Conservation (phyloP, 2,888 invertebrate genomes). For the Tenthredo scrophulariae region DNA sequence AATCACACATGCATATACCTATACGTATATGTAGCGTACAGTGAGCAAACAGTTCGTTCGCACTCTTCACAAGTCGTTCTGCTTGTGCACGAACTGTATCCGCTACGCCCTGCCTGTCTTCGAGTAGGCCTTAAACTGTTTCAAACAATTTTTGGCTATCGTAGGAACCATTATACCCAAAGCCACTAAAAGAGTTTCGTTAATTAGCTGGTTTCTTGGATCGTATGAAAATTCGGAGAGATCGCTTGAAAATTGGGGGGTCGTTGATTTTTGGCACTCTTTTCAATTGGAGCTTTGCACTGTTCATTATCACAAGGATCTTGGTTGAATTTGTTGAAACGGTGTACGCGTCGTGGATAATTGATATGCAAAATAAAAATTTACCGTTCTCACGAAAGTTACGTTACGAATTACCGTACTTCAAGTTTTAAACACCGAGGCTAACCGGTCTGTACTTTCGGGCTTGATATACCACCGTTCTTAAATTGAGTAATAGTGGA, state of each 20-base stretch:
- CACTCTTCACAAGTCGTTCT: conserved; percentile 43
- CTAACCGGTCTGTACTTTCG: not conserved
- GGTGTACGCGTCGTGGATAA: conserved; percentile 14
- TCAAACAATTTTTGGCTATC: conserved; percentile 23
- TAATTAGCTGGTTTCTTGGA: not conserved
- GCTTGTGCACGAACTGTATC: conserved; percentile 51
- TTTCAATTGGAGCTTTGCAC: not conserved
- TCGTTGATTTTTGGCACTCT: not conserved
- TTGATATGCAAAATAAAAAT: not conserved
- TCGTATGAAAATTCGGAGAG: not conserved
- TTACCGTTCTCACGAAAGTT: conserved; percentile 34
- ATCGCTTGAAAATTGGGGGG: not conserved
- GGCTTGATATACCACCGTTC: not conserved
- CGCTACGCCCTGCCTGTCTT: conserved; percentile 52
- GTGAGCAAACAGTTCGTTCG: conserved; percentile 29
- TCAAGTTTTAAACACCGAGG: not conserved
- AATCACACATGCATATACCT: not conserved
- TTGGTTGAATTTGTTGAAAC: not conserved
- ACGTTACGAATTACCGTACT: conserved; percentile 37
- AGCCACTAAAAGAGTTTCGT: not conserved
- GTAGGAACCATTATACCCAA: not conserved
- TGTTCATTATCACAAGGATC: not conserved
- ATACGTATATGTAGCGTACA: not conserved
- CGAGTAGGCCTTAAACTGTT: conserved; percentile 40
- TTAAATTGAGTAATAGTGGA: not conserved